These are phyloP conservation scores for Lemur catta DNA, from an alignment of 2,797 vertebrate genomes.

Conservation along the genomic window DNA sequence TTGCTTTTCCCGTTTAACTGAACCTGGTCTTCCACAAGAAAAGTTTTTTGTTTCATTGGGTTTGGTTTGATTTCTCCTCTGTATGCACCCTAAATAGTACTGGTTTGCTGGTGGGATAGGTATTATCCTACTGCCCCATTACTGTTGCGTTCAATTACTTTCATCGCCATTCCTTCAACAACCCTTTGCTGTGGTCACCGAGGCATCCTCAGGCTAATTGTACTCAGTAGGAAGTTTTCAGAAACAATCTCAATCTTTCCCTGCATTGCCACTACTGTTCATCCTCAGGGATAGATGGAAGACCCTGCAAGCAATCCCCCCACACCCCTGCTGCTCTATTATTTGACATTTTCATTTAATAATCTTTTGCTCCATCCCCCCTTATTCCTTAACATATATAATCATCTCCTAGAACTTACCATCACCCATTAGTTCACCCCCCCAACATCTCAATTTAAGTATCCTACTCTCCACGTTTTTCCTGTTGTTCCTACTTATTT, in stretches of 20 bases:
- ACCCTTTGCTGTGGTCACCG: background rate
- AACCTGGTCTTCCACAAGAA: background rate
- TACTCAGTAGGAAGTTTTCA: background rate
- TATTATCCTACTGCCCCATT: background rate
- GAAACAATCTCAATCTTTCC: background rate
- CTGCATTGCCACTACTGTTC: rapidly evolving
- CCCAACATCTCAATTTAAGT: background rate
- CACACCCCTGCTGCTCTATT: background rate
- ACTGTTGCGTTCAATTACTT: background rate
- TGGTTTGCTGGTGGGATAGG: background rate
- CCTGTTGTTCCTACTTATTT: background rate
- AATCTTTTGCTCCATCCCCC: background rate
- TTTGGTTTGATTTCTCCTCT: background rate
- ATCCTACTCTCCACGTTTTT: background rate
- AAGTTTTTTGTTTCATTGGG: background rate
- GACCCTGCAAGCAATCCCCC: background rate
- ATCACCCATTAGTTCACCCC: background rate
- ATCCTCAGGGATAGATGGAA: background rate
- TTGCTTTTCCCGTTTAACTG: background rate
- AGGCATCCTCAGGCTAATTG: background rate
- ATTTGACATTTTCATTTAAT: background rate
- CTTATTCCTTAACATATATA: background rate
- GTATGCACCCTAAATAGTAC: background rate
- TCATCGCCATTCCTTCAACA: background rate
- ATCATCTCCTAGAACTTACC: background rate